Percentiles rank a stretch among this genome's conserved stretches.
These are phyloP conservation scores for Agrenia bidenticulata DNA, from an alignment of 2,888 invertebrate species.

Conservation along the genomic window DNA sequence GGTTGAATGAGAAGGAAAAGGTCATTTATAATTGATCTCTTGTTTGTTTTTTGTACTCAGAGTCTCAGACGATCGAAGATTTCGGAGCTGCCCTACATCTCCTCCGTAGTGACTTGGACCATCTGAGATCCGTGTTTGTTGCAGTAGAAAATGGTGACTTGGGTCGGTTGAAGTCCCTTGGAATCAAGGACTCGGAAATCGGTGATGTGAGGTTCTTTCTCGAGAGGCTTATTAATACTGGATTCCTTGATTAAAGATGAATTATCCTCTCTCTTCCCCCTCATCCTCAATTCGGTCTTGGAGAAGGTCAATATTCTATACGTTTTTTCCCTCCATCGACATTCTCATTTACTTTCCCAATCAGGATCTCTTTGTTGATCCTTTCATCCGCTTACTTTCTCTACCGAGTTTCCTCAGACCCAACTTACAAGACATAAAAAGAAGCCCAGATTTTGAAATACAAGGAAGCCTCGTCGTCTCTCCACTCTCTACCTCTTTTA, in stretches of 20 bases:
- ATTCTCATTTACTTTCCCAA: constrained; percentile 8
- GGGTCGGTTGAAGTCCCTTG: constrained; percentile 88
- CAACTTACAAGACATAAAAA: background rate
- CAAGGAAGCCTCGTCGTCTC: background rate
- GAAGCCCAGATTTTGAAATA: background rate
- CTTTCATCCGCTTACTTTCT: constrained; percentile 11
- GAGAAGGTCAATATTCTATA: too few species aligned
- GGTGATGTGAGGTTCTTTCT: constrained; percentile 95
- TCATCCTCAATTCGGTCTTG: background rate
- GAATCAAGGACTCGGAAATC: constrained; percentile 91
- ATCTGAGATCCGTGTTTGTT: constrained; percentile 90
- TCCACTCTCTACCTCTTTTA: background rate
- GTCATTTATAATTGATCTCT: too few species aligned
- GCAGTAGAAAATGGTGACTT: constrained; percentile 93
- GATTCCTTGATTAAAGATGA: constrained; percentile 76
- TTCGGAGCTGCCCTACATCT: constrained; percentile 84
- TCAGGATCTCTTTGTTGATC: background rate
- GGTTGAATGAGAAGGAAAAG: too few species aligned
- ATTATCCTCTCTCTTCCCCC: background rate
- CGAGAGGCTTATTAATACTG: constrained; percentile 91
- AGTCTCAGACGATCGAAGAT: constrained; percentile 93
- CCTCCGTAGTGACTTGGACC: constrained; percentile 85
- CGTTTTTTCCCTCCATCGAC: too few species aligned
- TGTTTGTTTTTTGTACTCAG: constrained; percentile 58
- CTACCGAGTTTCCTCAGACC: background rate